These are phyloP conservation scores for Clarias fuscus DNA, from an alignment of 2,797 vertebrate species.

Conservation along the genomic window DNA sequence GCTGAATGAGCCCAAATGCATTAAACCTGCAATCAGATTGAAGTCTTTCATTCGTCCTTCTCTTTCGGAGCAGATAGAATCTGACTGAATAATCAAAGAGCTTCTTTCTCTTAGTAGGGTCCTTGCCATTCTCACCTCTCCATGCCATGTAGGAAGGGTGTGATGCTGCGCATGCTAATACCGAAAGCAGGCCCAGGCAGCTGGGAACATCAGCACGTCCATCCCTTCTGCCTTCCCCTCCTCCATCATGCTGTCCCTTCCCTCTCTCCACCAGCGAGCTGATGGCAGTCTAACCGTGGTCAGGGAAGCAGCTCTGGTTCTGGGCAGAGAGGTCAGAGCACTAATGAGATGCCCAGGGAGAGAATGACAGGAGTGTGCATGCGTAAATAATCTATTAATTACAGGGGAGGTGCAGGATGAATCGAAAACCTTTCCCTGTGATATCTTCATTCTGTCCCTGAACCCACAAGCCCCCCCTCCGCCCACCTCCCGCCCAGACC, in stretches of 20 bases:
- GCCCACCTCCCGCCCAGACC: constrained; percentile 1
- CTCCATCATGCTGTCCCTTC: constrained; percentile 32
- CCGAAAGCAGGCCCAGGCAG: constrained; percentile 24
- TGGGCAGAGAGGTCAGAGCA: constrained; percentile 81
- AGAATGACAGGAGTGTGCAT: constrained; percentile 84
- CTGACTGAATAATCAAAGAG: constrained; percentile 39
- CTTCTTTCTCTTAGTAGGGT: constrained; percentile 44
- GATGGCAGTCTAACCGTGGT: constrained; percentile 69
- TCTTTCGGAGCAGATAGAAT: constrained; percentile 22
- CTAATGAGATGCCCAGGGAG: constrained; percentile 85
- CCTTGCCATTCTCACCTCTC: constrained; percentile 25
- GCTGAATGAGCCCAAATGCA: constrained; percentile 34
- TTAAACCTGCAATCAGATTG: constrained; percentile 45
- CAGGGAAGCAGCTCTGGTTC: constrained; percentile 71
- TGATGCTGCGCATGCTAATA: constrained; percentile 48
- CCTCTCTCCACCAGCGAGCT: constrained; percentile 51
- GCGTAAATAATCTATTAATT: constrained; percentile 97
- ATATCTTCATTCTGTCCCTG: constrained; percentile 73
- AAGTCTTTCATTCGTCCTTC: constrained; percentile 37
- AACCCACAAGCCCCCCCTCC: constrained; percentile 10
- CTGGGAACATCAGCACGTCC: constrained; percentile 28
- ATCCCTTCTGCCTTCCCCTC: constrained; percentile 41
- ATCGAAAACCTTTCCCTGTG: constrained; percentile 73
- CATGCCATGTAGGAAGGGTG: constrained; percentile 20
- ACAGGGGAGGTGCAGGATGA: constrained; percentile 76